Evolutionary conservation across 2,797 vertebrate genomes (phyloP).

Genomic region (Euthynnus affinis): DNA sequence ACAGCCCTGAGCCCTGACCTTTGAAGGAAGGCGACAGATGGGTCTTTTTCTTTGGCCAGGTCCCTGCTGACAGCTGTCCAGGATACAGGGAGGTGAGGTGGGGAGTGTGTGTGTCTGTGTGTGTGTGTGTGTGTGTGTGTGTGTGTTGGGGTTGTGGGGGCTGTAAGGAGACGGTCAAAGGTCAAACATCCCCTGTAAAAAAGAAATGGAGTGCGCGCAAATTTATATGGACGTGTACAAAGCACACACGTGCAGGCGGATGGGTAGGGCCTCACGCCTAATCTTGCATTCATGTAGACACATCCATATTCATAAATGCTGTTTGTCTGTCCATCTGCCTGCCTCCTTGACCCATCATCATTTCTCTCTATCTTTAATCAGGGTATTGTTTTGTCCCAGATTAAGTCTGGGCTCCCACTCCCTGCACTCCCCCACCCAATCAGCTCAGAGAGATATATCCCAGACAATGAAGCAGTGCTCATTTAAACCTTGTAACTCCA

Average conservation of each 20-base stretch:
- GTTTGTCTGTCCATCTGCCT: slow-evolving; percentile 71
- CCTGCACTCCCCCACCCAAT: not conserved
- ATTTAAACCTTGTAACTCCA: slow-evolving; percentile 27
- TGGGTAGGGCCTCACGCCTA: slow-evolving; percentile 18
- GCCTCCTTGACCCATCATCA: slow-evolving; percentile 50
- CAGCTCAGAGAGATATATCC: slow-evolving; percentile 21
- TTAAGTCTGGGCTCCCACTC: slow-evolving; percentile 31
- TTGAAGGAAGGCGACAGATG: slow-evolving; percentile 86
- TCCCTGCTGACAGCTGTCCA: slow-evolving; percentile 83
- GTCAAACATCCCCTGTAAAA: slow-evolving; percentile 72
- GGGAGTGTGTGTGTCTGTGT: slow-evolving; percentile 11
- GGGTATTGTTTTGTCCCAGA: slow-evolving; percentile 57
- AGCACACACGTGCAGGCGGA: slow-evolving; percentile 54
- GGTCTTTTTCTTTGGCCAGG: slow-evolving; percentile 79
- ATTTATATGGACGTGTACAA: slow-evolving; percentile 56
- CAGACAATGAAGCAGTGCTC: slow-evolving; percentile 21
- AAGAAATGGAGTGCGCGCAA: slow-evolving; percentile 50
- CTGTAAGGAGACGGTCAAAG: slow-evolving; percentile 60
- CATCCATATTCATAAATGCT: slow-evolving; percentile 75
- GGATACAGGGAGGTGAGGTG: slow-evolving; percentile 61
- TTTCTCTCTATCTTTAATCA: slow-evolving; percentile 53
- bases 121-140: slow-evolving; percentile 8
- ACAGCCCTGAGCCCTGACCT: slow-evolving; percentile 62
- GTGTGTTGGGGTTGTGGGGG: slow-evolving; percentile 10
- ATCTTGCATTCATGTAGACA: slow-evolving; percentile 54